Evolutionary conservation across 2,113 vertebrate species (phyloP), one percentile per base, ranked within the genome.

Genomic region (Aegotheles bennettii): DNA sequence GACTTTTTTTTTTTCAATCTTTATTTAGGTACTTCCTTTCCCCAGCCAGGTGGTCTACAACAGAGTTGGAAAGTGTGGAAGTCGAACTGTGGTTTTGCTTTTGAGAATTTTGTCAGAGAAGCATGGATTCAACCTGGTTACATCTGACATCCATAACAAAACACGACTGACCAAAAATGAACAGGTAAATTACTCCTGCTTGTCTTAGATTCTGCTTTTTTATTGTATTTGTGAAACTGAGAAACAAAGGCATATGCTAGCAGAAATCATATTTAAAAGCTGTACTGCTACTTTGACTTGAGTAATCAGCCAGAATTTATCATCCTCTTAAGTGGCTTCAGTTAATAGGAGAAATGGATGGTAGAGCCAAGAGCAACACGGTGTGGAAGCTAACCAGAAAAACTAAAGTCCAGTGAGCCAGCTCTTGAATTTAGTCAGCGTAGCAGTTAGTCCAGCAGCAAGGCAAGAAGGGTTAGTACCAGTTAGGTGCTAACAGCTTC

Each of bases 41-140:
- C 99, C 99, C 69, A 99, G 99, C 97, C 99, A 99, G 97, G 99
- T 99, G 98, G 98, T 99, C n/a, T 99, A 99, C 95, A 99, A 99
- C 97, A 98, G 99, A 70, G 99, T 99, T 65, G 99, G 99, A 94
- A 99, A 99, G 97, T 99, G 99, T 89, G 99, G 99, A 83, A 99
- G 99, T 93, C 98, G 99, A 54, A 99, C 99, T 19, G 99, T 99
- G 92, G 99, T 99, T 96, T 98, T 99, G 96, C 98, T 99, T 74
- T 97, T 99, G 96, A 98, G 98, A 92, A 98, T 99, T 91, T 97
- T 99, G 89, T 99, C 99, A 9, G 99, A 99, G 95, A 99, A 98
- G 92, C 99, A 99, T 60, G 98, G 98, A 78, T 99, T 99, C 96
- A 99, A 98, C 95, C 96, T 99, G 89, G 98, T 99, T 81, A 99